These are phyloP conservation scores for Podarcis muralis DNA, from an alignment of 2,113 vertebrate genomes.

Conservation along the genomic window DNA sequence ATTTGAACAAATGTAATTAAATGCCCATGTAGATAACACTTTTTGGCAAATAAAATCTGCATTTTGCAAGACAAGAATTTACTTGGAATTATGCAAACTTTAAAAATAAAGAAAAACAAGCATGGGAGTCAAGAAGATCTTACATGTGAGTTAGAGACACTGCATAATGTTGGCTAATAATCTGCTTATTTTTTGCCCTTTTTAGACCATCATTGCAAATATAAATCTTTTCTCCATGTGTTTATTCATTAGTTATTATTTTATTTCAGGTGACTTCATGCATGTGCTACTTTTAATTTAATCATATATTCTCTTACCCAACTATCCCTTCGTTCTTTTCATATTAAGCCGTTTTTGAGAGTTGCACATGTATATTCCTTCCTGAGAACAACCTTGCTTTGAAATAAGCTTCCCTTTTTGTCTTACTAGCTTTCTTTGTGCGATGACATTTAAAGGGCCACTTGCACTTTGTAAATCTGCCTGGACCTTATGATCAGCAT, in stretches of 20 bases:
- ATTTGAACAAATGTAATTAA: conserved; percentile 34
- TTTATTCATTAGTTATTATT: conserved; percentile 23
- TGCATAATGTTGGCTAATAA: background rate
- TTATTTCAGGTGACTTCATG: background rate
- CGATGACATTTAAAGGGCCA: background rate
- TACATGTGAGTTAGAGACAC: conserved; percentile 3
- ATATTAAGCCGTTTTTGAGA: background rate
- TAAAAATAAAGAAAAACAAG: background rate
- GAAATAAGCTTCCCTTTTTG: background rate
- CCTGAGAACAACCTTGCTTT: fast-evolving
- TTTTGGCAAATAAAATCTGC: conserved; percentile 3
- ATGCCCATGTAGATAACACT: background rate
- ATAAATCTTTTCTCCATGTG: conserved; percentile 35
- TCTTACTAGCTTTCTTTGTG: fast-evolving
- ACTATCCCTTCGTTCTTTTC: fast-evolving
- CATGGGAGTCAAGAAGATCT: background rate
- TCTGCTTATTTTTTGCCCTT: conserved; percentile 52
- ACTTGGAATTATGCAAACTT: background rate
- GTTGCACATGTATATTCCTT: background rate
- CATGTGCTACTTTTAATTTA: background rate
- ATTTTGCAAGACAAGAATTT: conserved; percentile 4
- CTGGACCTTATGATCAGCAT: too few relatives aligned
- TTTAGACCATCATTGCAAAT: conserved; percentile 56
- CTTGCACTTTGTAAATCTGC: background rate
- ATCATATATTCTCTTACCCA: background rate